These are phyloP conservation scores for Norana najaformis DNA, from an alignment of 2,888 invertebrate species.

Conservation along the genomic window DNA sequence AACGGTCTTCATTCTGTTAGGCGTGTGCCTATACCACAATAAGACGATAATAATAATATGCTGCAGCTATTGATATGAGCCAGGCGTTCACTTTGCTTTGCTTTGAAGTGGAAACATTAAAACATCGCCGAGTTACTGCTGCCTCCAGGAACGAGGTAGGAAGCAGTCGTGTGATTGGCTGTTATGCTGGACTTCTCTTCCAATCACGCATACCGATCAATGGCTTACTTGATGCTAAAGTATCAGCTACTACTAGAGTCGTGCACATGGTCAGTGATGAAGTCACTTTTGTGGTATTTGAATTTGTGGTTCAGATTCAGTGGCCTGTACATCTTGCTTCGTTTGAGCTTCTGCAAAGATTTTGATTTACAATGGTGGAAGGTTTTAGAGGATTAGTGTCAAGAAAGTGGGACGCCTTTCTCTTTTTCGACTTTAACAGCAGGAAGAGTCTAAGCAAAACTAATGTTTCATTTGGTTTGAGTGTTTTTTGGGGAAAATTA, in stretches of 20 bases:
- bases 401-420: neutral
- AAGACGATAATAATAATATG: neutral
- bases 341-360: neutral
- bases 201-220: neutral
- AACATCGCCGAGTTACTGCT: neutral
- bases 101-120: conserved; percentile 7
- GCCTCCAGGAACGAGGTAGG: no score
- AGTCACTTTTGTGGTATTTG: neutral
- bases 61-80: neutral
- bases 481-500: neutral
- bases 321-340: neutral
- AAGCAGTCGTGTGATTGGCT: neutral
- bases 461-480: neutral
- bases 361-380: neutral
- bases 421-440: neutral
- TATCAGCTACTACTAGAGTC: neutral
- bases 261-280: neutral
- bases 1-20: neutral
- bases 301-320: neutral
- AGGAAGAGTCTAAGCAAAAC: neutral
- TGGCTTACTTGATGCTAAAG: neutral
- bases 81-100: neutral
- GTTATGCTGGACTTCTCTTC: neutral
- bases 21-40: neutral
- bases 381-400: neutral